Conservation (phyloP, 1,140 invertebrate species). For the Brachionus rotundiformis region DNA sequence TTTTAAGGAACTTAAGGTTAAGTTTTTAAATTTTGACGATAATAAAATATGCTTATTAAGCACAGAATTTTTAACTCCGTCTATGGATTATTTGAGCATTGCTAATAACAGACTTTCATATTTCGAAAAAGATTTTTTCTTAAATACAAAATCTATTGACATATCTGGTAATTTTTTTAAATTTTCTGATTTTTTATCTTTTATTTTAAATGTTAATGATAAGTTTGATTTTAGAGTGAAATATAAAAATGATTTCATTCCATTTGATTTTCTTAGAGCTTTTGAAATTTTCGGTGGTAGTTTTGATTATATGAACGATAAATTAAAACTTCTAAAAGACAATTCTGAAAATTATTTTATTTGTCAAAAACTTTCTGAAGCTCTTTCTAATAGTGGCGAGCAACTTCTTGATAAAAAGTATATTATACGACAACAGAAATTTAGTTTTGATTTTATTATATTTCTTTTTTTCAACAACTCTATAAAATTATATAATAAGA, state of each 20-base stretch:
- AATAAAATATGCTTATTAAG: not conserved
- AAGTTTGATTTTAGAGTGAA: not conserved
- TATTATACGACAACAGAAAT: not conserved
- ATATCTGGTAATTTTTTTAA: not conserved
- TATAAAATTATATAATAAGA: not conserved
- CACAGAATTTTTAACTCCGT: not conserved
- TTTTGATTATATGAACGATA: not conserved
- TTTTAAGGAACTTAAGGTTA: not conserved
- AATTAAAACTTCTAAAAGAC: not conserved
- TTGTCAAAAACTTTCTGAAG: not conserved
- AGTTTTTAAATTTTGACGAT: not conserved
- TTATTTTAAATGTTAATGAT: not conserved
- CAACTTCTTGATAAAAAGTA: not conserved
- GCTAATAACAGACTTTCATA: not conserved
- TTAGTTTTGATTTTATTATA: not conserved
- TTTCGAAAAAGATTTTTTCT: not conserved
- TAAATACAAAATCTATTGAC: not conserved
- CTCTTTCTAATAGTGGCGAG: not conserved
- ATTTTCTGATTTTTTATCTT: not conserved
- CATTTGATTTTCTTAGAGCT: not conserved
- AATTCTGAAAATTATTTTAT: not conserved
- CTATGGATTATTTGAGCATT: not conserved
- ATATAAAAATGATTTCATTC: not conserved
- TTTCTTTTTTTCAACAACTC: not conserved
- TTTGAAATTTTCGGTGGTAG: not conserved